A percentile compares a stretch with the other conserved stretches of the same genome.
Conservation (phyloP, 2,888 invertebrate genomes). For the Andrena fulva region DNA sequence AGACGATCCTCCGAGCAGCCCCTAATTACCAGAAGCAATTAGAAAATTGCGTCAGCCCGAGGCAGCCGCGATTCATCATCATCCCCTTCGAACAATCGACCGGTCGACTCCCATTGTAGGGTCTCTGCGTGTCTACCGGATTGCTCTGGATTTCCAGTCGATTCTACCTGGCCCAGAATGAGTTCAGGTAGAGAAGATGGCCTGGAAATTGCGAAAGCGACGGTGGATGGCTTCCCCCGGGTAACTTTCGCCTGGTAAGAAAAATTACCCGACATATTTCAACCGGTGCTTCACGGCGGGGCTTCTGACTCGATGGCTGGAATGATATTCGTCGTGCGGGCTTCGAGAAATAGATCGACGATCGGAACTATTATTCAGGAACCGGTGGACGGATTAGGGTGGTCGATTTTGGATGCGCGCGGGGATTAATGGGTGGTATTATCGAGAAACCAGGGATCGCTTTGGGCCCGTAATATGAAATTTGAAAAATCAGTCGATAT, state of each 20-base stretch:
- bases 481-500: neutral
- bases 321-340: slow-evolving; percentile 65
- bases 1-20: slow-evolving; percentile 63
- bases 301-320: slow-evolving; percentile 45
- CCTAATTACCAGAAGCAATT: slow-evolving; percentile 75
- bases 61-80: slow-evolving; percentile 60
- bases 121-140: slow-evolving; percentile 24
- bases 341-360: slow-evolving; percentile 62
- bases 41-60: slow-evolving; percentile 70
- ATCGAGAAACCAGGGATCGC: slow-evolving; percentile 16
- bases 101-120: slow-evolving; percentile 57
- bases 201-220: slow-evolving; percentile 69
- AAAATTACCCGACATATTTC: slow-evolving; percentile 80
- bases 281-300: slow-evolving; percentile 65
- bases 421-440: slow-evolving; percentile 48
- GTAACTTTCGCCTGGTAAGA: slow-evolving; percentile 79
- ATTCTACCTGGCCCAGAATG: slow-evolving; percentile 67
- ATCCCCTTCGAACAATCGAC: slow-evolving; percentile 59
- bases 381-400: slow-evolving; percentile 46
- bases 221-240: slow-evolving; percentile 31
- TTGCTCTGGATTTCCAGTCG: slow-evolving; percentile 71
- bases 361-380: slow-evolving; percentile 64
- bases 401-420: slow-evolving; percentile 35
- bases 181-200: slow-evolving; percentile 49
- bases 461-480: slow-evolving; percentile 6